Evolutionary conservation across 2,113 vertebrate species (phyloP), one percentile per base, ranked within the genome.

Genomic region (Sisor rabdophorus): DNA sequence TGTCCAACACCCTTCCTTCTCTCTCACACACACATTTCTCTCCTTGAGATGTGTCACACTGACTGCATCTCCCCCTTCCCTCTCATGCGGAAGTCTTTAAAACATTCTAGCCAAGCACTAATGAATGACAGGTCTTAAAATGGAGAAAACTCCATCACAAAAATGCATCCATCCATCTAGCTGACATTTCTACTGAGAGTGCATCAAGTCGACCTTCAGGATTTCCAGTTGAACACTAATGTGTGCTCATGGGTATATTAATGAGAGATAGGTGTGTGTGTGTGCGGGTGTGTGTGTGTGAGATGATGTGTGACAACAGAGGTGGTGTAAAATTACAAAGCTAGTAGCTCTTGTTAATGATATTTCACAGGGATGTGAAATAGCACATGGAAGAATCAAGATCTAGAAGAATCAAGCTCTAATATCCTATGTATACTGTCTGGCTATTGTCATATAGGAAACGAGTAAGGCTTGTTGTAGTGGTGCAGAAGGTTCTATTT

Each of bases 301-400:
- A 24, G 55, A 4, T 36, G n/a, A n/a, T 55, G 53, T 55, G 53
- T n/a, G 53, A 48, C 6, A 67, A 48, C 22, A 24, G 9, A 28
- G 16, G 60, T 1, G 28, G 19, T 22, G 73, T 28, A 54, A 12
- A 48, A 74, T 81, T 53, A 74, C 24, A 19, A 72, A 26, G 20
- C 22, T 64, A 22, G 30, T 15, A 40, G 68, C 30, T 60, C 60
- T 44, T 61, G 32, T 61, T 79, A 79, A 79, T 76, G 54, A 56
- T 71, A 36, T 24, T 44, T 56, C 26, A 30, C n/a, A 22, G 17
- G 53, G 73, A 72, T 13, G 9, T 28, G 64, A 17, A 1, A 11
- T 13, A 50, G 44, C 4, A 3, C 24, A 28, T 50, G 44, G 44
- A n/a, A n/a, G 24, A 68, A 19, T 40, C 32, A 36, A 36, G 7